Base-by-base conservation (phyloP, 2,797 vertebrate genomes). In the Crenichthys baileyi region DNA sequence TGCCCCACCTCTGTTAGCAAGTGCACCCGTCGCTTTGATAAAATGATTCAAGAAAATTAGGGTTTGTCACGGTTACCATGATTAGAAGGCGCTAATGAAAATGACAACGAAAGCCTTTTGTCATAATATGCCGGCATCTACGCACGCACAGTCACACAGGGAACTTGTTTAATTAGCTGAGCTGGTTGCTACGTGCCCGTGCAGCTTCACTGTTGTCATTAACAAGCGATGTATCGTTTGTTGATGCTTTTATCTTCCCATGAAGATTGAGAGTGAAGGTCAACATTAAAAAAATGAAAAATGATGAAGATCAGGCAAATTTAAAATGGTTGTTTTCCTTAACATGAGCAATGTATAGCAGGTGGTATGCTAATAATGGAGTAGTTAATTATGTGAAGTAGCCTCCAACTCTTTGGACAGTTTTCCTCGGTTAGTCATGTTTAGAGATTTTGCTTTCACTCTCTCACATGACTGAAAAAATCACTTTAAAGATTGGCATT, bases 21-120 rank as follows among this genome's bases (percentile, higher is more conserved):
- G 85, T 75, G 85, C 86, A 83, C 85, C 85, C 89, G 82, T 91
- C 78, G 82, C 93, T 92, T 94, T 94, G 93, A 94, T 95, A 93
- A 94, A 95, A 94, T 95, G 94, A 96, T 95, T 95, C 94, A 92
- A 92, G 91, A 92, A 95, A 93, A 88, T 93, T 85, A 58, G 88
- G 83, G 92, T 95, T 95, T 95, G 95, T 95, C 95, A 94, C 88
- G 87, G 87, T 84, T 88, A 84, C 91, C 82, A 60, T 94, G 94
- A 95, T 95, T 95, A 95, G 91, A 94, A 91, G 75, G 79, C 73
- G 44, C 91, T 95, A 94, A 95, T 94, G 94, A 95, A 93, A 94
- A 92, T 84, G 88, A 91, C 93, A 92, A 90, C 87, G 84, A 84
- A 86, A 85, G 85, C 79, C 87, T 91, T 81, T 80, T 80, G 75